phyloP scores from a whole-genome alignment of 2,113 vertebrate genomes.

The Eidolon helvum region DNA sequence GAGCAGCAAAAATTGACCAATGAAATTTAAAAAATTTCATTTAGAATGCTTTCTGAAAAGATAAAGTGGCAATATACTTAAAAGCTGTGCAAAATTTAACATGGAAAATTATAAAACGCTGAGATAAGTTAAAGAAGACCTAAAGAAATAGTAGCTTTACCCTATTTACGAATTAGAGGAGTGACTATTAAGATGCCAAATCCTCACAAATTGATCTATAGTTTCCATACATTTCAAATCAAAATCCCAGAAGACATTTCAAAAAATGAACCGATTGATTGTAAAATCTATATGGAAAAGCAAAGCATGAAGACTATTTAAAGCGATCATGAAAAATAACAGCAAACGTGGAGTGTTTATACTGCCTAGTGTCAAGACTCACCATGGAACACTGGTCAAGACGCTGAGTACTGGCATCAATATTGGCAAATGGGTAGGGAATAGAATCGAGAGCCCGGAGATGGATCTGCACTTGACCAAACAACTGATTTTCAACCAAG shows the following conservation, averaged over 20 bases:
- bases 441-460: background rate
- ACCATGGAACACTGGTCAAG: background rate
- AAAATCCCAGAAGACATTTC: background rate
- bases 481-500: background rate
- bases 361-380: background rate
- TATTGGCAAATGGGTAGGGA: background rate
- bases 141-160: background rate
- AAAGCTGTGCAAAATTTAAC: background rate
- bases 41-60: background rate
- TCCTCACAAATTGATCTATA: background rate
- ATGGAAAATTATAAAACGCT: background rate
- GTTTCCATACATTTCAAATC: background rate
- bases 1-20: background rate
- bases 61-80: background rate
- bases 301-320: background rate
- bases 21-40: background rate
- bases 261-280: background rate
- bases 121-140: background rate
- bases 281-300: background rate
- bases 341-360: background rate
- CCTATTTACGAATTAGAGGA: background rate
- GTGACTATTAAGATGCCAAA: background rate
- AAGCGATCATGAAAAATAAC: background rate
- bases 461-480: background rate
- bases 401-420: background rate